Conservation (phyloP, 2,888 invertebrate genomes). For the Cheilosia grossa region DNA sequence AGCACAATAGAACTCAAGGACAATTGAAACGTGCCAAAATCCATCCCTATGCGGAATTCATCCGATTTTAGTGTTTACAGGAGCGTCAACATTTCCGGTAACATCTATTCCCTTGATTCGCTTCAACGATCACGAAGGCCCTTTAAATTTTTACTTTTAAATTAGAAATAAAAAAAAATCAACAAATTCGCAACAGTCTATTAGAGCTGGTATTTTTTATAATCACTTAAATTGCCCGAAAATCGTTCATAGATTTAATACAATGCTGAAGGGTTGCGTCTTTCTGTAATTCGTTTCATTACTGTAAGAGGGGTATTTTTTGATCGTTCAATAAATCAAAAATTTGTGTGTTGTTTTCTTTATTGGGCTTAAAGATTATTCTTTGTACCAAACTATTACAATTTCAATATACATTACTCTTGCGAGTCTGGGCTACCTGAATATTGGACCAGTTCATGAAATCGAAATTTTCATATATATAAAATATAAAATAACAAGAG, state of each 20-base stretch:
- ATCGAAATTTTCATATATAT: no score
- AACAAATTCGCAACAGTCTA: slow-evolving; percentile 69
- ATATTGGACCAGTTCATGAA: no score
- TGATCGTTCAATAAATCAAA: slow-evolving; percentile 5
- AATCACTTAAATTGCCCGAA: slow-evolving; percentile 70
- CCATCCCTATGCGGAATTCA: slow-evolving; percentile 47
- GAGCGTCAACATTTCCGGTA: slow-evolving; percentile 62
- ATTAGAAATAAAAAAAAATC: slow-evolving; percentile 41
- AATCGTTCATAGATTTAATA: slow-evolving; percentile 63
- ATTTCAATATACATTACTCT: neutral
- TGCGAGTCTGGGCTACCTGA: no score
- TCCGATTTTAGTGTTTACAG: slow-evolving; percentile 62
- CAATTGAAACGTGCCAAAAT: slow-evolving; percentile 65
- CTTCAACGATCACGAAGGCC: slow-evolving; percentile 55
- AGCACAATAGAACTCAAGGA: slow-evolving; percentile 34
- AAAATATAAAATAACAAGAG: no score
- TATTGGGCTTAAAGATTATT: no score
- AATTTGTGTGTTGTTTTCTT: neutral
- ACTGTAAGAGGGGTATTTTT: slow-evolving; percentile 32
- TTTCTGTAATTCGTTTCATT: slow-evolving; percentile 50
- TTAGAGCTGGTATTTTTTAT: slow-evolving; percentile 65
- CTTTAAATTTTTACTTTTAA: slow-evolving; percentile 37
- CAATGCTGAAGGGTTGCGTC: slow-evolving; percentile 59
- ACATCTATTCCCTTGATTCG: slow-evolving; percentile 48
- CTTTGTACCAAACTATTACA: neutral